Evolutionary conservation across 2,797 vertebrate genomes (phyloP).

Genomic region (Sylvilagus floridanus): DNA sequence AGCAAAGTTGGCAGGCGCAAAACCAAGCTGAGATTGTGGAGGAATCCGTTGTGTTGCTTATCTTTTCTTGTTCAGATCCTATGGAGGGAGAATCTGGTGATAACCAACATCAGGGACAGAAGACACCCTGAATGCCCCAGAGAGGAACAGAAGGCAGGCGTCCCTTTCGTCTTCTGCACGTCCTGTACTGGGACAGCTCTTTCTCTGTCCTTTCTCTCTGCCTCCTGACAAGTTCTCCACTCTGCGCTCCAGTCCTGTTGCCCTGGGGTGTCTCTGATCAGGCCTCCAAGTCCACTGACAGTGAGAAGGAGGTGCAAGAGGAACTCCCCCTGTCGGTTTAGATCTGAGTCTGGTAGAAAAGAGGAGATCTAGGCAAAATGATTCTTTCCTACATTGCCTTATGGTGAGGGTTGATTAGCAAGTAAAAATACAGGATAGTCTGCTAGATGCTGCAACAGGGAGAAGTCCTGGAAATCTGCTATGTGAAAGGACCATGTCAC

Average conservation of each 20-base stretch:
- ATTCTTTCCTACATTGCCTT: too few species aligned
- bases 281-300: background rate
- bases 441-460: background rate
- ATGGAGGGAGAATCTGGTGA: background rate
- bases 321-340: background rate
- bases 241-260: background rate
- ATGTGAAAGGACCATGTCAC: background rate
- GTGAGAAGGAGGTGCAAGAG: background rate
- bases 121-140: too few species aligned
- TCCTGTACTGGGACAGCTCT: background rate
- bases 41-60: background rate
- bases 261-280: background rate
- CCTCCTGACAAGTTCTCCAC: background rate
- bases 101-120: background rate
- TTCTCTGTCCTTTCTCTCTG: background rate
- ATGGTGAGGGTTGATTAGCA: too few species aligned
- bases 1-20: rapidly evolving
- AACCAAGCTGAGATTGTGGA: background rate
- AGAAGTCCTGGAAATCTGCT: background rate
- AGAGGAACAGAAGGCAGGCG: background rate
- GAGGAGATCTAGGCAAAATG: background rate
- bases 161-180: background rate
- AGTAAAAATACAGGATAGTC: background rate
- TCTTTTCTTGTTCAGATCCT: background rate
- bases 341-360: background rate